A percentile compares a stretch with the other conserved stretches of the same genome.
Evolutionary conservation across 2,888 invertebrate species (phyloP).

Genomic region (Xestia ashworthii): DNA sequence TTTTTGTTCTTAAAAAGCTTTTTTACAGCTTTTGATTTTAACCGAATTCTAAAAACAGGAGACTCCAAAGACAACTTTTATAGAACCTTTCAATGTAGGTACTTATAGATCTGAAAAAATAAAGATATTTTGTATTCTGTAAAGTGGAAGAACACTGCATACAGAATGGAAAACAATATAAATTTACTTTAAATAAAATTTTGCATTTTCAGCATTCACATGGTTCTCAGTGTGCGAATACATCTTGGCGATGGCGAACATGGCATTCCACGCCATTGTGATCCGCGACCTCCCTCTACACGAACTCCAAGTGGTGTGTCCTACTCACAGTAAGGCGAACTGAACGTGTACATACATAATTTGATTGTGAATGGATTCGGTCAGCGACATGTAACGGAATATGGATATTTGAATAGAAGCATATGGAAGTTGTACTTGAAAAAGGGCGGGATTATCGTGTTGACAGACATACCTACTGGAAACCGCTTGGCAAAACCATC

Average conservation of each 20-base stretch:
- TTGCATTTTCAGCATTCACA: slow-evolving; percentile 95
- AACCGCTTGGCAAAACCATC: slow-evolving; percentile 15
- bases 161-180: not conserved
- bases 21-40: not conserved
- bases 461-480: not conserved
- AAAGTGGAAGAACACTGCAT: not conserved
- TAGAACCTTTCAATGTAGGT: not conserved
- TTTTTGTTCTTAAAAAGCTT: not conserved
- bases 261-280: slow-evolving; percentile 97
- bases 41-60: not conserved
- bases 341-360: slow-evolving; percentile 71
- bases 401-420: slow-evolving; percentile 58
- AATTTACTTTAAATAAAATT: not conserved
- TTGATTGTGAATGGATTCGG: slow-evolving; percentile 61
- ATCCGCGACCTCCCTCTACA: slow-evolving; percentile 96
- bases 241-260: slow-evolving; percentile 97
- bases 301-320: slow-evolving; percentile 93
- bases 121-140: not conserved
- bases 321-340: slow-evolving; percentile 84
- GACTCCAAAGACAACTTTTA: not conserved
- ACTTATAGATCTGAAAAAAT: not conserved
- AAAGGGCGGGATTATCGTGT: slow-evolving; percentile 9
- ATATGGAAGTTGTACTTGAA: slow-evolving; percentile 29
- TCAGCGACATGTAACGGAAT: slow-evolving; percentile 65
- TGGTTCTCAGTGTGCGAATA: slow-evolving; percentile 98